Evolutionary conservation across 2,888 invertebrate genomes (phyloP).

Genomic region (Branchipolynoe longqiensis): DNA sequence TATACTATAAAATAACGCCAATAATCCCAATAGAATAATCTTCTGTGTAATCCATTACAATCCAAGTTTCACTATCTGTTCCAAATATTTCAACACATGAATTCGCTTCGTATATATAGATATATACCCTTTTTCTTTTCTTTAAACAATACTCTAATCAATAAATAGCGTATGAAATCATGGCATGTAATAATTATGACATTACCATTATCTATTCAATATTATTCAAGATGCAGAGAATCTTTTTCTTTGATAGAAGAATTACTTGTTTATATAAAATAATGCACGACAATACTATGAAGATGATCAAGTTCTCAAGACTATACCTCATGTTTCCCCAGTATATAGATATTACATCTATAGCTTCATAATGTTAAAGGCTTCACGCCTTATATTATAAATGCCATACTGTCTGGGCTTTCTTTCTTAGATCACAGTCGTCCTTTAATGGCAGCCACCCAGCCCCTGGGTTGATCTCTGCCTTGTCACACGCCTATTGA

Average conservation of each 20-base stretch:
- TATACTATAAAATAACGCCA: not conserved
- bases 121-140: not conserved
- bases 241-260: not conserved
- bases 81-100: not conserved
- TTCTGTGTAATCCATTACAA: constrained; percentile 24
- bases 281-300: constrained; percentile 39
- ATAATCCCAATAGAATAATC: constrained; percentile 45
- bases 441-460: constrained; percentile 47
- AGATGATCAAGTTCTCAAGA: constrained; percentile 42
- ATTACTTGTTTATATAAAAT: not conserved
- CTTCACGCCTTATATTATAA: not conserved
- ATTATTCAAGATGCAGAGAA: not conserved
- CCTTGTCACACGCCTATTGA: constrained; percentile 29
- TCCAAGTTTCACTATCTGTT: not conserved
- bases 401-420: constrained; percentile 22
- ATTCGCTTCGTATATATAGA: not conserved
- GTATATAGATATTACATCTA: constrained; percentile 26
- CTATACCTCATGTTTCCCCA: constrained; percentile 37
- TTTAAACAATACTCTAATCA: not conserved
- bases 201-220: not conserved
- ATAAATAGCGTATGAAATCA: not conserved
- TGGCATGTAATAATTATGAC: not conserved
- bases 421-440: constrained; percentile 44
- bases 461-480: constrained; percentile 35
- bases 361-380: constrained; percentile 4